Conservation (phyloP, 2,888 invertebrate genomes). For the Malthinus flaveolus region DNA sequence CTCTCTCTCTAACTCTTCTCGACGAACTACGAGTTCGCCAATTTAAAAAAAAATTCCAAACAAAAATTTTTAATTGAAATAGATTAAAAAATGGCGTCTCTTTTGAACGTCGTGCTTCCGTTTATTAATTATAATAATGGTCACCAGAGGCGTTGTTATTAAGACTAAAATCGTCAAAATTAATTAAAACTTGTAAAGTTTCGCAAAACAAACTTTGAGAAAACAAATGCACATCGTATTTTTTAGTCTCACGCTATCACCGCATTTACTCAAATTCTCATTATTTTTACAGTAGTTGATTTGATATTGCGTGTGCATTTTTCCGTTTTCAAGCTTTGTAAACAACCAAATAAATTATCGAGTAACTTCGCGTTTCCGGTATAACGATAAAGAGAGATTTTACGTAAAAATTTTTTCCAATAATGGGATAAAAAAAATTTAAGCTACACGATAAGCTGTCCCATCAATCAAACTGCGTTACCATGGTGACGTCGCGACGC, state of each 20-base stretch:
- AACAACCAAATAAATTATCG: conserved; percentile 2
- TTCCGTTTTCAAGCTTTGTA: conserved; percentile 1
- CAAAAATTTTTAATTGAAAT: neutral
- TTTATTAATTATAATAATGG: neutral
- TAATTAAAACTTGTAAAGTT: too few relatives aligned
- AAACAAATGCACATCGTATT: too few relatives aligned
- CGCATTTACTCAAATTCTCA: too few relatives aligned
- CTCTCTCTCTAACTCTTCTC: neutral
- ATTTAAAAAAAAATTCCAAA: neutral
- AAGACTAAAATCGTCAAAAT: neutral
- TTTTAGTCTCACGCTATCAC: too few relatives aligned
- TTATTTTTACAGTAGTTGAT: neutral
- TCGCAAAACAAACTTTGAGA: too few relatives aligned
- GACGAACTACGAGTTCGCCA: too few relatives aligned
- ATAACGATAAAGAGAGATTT: neutral
- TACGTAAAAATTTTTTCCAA: neutral
- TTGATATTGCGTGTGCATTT: conserved; percentile 3
- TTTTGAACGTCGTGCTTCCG: neutral
- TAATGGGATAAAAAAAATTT: too few relatives aligned
- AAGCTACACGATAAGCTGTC: conserved; percentile 25
- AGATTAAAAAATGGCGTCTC: neutral
- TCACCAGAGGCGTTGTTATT: neutral
- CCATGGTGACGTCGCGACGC: conserved; percentile 39
- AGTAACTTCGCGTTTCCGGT: neutral
- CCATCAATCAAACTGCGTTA: conserved; percentile 40